Percentiles rank a stretch among this genome's conserved stretches.
These are phyloP conservation scores for Rhizoglyphus robini DNA, from an alignment of 1,140 invertebrate species.

Conservation along the genomic window DNA sequence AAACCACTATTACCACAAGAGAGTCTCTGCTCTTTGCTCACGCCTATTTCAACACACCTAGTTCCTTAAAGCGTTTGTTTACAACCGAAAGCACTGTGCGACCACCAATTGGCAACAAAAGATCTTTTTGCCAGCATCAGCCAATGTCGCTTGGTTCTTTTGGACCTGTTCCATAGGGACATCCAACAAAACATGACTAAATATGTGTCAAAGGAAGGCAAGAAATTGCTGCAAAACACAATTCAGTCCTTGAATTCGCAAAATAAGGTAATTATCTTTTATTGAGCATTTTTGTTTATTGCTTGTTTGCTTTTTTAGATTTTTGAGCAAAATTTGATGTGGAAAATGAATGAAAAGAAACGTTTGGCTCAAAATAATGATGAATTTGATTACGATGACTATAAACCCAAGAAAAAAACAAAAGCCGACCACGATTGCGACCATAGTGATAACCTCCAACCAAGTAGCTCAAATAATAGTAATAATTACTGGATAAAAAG, in stretches of 20 bases:
- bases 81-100: too few relatives aligned
- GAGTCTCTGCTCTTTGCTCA: too few relatives aligned
- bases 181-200: too few relatives aligned
- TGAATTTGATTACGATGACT: not conserved
- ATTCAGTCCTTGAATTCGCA: constrained; percentile 13
- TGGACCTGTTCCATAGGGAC: too few relatives aligned
- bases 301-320: constrained; percentile 2
- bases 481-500: constrained; percentile 16
- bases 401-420: not conserved
- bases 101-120: too few relatives aligned
- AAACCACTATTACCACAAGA: too few relatives aligned
- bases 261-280: constrained; percentile 7
- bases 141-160: too few relatives aligned
- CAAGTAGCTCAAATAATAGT: not conserved
- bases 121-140: too few relatives aligned
- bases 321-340: constrained; percentile 16
- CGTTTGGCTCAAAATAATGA: not conserved
- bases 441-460: not conserved
- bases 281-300: not conserved
- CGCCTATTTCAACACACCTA: too few relatives aligned
- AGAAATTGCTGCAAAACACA: constrained; percentile 3
- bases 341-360: constrained; percentile 6
- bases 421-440: not conserved
- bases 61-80: too few relatives aligned
- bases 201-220: constrained; percentile 13